Conservation (phyloP, 2,797 vertebrate genomes). For the Adelosebastes latens region DNA sequence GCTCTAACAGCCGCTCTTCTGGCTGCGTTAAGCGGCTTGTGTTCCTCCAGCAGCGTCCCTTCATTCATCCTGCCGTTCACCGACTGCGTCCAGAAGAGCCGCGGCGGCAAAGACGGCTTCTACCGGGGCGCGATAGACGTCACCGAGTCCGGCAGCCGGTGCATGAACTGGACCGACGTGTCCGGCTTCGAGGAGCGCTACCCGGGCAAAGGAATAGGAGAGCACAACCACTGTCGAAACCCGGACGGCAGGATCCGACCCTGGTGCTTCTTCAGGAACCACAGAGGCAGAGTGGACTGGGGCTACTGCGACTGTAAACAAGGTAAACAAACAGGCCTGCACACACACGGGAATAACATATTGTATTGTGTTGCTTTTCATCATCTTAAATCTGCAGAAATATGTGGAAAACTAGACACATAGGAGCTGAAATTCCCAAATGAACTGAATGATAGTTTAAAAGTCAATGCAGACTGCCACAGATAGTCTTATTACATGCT, state of each 20-base stretch:
- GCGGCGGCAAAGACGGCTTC: conserved; percentile 75
- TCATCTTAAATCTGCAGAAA: background rate
- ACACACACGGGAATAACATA: background rate
- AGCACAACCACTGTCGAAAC: conserved; percentile 88
- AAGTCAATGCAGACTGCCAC: background rate
- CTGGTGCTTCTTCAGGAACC: conserved; percentile 87
- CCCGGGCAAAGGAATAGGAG: conserved; percentile 80
- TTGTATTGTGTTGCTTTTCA: background rate
- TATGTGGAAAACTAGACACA: background rate
- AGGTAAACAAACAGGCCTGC: conserved; percentile 79
- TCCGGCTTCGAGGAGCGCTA: conserved; percentile 79
- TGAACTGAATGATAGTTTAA: background rate
- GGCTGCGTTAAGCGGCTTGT: conserved; percentile 24
- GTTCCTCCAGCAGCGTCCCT: conserved; percentile 57
- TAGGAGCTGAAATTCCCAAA: background rate
- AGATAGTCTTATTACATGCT: background rate
- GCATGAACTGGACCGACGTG: conserved; percentile 86
- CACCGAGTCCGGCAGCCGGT: conserved; percentile 84
- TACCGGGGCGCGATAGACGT: conserved; percentile 85
- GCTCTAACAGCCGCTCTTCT: conserved; percentile 44
- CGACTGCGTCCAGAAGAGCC: conserved; percentile 71
- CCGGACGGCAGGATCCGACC: conserved; percentile 86
- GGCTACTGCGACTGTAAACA: conserved; percentile 89
- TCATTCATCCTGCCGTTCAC: conserved; percentile 75
- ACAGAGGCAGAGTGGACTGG: conserved; percentile 85